Base-by-base conservation (phyloP, 2,113 vertebrate species). In the Gymnobelideus leadbeateri region DNA sequence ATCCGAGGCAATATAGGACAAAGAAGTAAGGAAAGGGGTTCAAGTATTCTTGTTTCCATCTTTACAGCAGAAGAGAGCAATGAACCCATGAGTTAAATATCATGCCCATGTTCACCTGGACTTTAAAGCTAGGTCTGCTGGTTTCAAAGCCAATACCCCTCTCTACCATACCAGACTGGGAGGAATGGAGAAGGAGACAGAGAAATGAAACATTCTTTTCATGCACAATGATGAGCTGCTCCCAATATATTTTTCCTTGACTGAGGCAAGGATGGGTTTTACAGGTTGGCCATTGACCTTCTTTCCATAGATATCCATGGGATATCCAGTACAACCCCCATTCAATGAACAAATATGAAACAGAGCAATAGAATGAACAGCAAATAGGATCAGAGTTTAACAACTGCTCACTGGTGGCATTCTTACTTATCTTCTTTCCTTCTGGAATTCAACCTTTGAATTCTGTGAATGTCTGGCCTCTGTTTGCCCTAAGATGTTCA, bases 81-180 rank as follows among this genome's bases (percentile, higher is more conserved):
- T 23, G 68, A 84, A 84, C 37, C 37, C 37, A 84, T 5, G 5
- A 84, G 16, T 84, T 84, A 84, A 84, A 0, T 23, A 84, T n/a
- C 19, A 43, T 43, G 68, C 16, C 6, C 23, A 84, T 43, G 68
- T 84, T 84, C 19, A 8, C 19, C 19, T 77, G 68, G n/a, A 77
- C n/a, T 10, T 77, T 77, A n/a, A 91, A 92, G 28, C 50, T 54
- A 21, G 46, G 10, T 9, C 9, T 2, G 12, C 11, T 12, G 51
- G 51, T 26, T 37, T 26, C n/a, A 49, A 52, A 51, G 91, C n/a
- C 25, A 1, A 2, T 2, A 23, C 1, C 8, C 8, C 0, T 53
- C 25, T 28, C n/a, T 55, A 24, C 8, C 9, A 6, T 89, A 24
- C 7, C 53, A 3, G n/a, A 16, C 24, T 2, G 2, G 24, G 0